Evolutionary conservation across 2,113 vertebrate genomes (phyloP).

Genomic region (Actenoides lindsayi): DNA sequence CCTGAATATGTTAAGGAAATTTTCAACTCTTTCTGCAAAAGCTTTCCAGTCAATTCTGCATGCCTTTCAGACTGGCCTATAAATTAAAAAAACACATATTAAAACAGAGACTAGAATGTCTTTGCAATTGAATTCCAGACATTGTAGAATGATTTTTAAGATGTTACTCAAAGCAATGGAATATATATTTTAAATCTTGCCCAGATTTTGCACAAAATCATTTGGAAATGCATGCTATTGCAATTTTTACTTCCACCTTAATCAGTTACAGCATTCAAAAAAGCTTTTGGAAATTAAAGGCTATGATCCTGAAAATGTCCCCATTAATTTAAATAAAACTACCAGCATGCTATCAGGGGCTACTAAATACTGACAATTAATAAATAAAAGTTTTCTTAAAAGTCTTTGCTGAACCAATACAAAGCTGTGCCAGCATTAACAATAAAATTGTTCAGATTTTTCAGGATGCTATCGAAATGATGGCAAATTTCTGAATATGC

Average conservation of each 20-base stretch:
- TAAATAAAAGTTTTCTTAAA: not conserved
- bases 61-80: not conserved
- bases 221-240: not conserved
- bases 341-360: not conserved
- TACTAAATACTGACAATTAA: not conserved
- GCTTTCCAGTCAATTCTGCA: not conserved
- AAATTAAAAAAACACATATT: not conserved
- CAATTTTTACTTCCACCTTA: not conserved
- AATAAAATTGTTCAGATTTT: not conserved
- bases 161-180: not conserved
- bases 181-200: not conserved
- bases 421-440: not conserved
- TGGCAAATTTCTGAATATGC: not conserved
- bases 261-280: not conserved
- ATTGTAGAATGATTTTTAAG: constrained; percentile 17
- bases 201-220: not conserved
- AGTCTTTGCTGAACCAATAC: not conserved
- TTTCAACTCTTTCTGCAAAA: not conserved
- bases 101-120: not conserved
- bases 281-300: not conserved
- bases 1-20: not conserved
- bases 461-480: not conserved
- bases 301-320: not conserved
- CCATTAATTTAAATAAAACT: not conserved
- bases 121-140: constrained; percentile 16